Evolutionary conservation across 2,888 invertebrate species (phyloP), one percentile per base, ranked within the genome.

Genomic region (Drosophila cognata): DNA sequence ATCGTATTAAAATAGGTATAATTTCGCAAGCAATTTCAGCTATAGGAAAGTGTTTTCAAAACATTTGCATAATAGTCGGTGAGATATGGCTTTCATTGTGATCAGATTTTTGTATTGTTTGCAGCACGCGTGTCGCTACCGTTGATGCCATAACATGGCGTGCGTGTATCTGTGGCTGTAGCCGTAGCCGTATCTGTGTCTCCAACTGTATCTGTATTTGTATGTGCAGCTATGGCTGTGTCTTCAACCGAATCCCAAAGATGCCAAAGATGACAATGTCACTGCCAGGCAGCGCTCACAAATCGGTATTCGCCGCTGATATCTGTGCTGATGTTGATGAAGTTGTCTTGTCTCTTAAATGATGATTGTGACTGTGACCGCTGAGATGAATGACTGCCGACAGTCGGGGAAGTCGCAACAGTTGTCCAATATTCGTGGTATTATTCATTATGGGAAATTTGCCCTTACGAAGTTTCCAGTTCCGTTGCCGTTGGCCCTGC

Each of bases 221-320:
- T 38, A 33, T 61, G 36, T 53, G 18, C 13, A 62, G 33, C 28
- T 50, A 11, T 31, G 21, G 31, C 33, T 18, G 48, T 67, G 41
- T 53, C 64, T 65, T 36, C 28, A 41, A 10, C 41, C 41, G 21
- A 31, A 31, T 38, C 48, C 56, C 43, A 25, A 38, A 65, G 60
- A 51, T 63, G 63, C 60, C 21, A 21, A 21, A 21, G 21, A 21
- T 52, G 33, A 57, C 75, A 75, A 75, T 77, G 73, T 69, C 77
- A 77, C 63, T 77, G 77, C 38, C 72, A 61, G 74, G 50, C 35
- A 53, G 18, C 13, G 33, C 13, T 10, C 28, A 33, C 62, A 52
- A 35, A 36, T 35, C 35, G 46, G 16, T 21, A 21, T 10, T 29
- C 52, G 52, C 21, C 38, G 43, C 16, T 58, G 50, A 57, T 71